Conservation (phyloP, 2,797 vertebrate genomes). For the Otus scops region DNA sequence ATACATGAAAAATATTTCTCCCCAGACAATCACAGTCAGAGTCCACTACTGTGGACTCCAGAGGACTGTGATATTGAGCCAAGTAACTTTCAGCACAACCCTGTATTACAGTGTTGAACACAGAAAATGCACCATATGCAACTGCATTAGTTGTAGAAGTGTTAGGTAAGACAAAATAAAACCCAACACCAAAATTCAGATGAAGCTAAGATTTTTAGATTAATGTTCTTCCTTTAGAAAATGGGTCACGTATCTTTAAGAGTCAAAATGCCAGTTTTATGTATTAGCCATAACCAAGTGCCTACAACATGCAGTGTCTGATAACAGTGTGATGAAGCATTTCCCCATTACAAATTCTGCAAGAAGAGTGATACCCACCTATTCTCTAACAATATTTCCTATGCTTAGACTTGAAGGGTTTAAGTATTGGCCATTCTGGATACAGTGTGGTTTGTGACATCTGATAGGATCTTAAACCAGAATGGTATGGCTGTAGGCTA, state of each 20-base stretch:
- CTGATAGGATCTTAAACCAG: slow-evolving; percentile 35
- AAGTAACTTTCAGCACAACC: neutral
- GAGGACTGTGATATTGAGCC: neutral
- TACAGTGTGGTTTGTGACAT: neutral
- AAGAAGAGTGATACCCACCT: neutral
- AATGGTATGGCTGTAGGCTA: neutral
- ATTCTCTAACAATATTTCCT: neutral
- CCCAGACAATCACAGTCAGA: neutral
- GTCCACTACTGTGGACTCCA: neutral
- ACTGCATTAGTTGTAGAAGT: neutral
- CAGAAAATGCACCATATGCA: neutral
- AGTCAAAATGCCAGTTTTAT: neutral
- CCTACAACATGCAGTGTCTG: neutral
- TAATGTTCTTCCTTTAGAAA: neutral
- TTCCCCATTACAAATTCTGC: neutral
- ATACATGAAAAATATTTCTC: neutral
- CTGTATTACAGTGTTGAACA: rapidly evolving
- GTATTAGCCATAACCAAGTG: neutral
- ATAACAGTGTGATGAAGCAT: neutral
- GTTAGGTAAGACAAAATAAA: neutral
- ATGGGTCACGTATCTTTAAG: neutral
- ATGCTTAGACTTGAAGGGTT: neutral
- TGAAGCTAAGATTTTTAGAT: neutral
- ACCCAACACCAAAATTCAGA: neutral
- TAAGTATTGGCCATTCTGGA: neutral